Evolutionary conservation across 2,113 vertebrate genomes (phyloP).

Genomic region (Ivindomyrus marchei): DNA sequence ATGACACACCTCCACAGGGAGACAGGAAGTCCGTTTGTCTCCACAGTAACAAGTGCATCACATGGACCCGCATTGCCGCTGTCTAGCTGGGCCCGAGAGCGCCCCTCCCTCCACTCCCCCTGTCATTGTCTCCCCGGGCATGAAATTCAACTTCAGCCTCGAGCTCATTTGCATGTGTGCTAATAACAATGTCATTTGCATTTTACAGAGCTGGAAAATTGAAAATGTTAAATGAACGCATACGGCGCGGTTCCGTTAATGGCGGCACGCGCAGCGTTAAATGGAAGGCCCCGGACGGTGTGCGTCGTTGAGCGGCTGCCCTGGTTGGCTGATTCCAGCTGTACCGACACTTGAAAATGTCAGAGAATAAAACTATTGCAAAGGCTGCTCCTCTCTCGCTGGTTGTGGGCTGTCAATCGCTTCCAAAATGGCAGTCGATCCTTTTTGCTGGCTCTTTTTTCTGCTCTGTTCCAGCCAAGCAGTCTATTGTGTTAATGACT

Average conservation of each 20-base stretch:
- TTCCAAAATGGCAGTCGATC: neutral
- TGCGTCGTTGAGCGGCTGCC: conserved; percentile 49
- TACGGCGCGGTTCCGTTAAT: conserved; percentile 61
- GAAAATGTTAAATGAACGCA: conserved; percentile 67
- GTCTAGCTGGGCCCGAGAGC: neutral
- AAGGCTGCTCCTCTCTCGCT: neutral
- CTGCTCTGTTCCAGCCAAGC: neutral
- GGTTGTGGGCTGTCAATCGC: neutral
- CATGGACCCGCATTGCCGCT: neutral
- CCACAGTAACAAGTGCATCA: neutral
- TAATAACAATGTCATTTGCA: conserved; percentile 63
- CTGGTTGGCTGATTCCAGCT: conserved; percentile 53
- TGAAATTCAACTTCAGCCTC: neutral
- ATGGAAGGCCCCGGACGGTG: conserved; percentile 54
- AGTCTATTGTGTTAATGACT: neutral
- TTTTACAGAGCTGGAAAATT: conserved; percentile 62
- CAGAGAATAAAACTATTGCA: neutral
- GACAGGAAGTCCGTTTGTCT: neutral
- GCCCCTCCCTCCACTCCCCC: too few relatives aligned
- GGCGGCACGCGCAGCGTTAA: conserved; percentile 63
- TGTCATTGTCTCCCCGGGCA: neutral
- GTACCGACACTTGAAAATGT: conserved; percentile 26
- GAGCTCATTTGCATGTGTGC: conserved; percentile 24
- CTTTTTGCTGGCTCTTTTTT: neutral
- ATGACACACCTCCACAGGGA: neutral